Evolutionary conservation across 2,113 vertebrate species (phyloP), one percentile per base, ranked within the genome.

Genomic region (Pseudolaguvia tuberculata): DNA sequence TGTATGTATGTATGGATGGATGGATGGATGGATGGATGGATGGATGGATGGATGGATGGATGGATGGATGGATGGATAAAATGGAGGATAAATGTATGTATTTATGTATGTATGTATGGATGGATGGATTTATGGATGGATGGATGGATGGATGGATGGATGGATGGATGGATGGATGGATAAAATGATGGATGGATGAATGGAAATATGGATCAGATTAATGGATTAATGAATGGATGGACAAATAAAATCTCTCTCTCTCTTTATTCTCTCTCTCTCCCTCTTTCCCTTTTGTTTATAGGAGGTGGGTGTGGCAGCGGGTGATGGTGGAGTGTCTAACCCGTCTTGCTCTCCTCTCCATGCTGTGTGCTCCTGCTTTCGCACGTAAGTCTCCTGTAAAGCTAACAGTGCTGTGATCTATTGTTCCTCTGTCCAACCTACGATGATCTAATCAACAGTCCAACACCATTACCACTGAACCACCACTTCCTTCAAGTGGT

Each of bases 351-450:
- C 47, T 81, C 73, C 45, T 78, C 14, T 3, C 21, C 21, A 25
- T 65, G 61, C 62, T 81, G 52, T 76, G 68, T 55, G 21, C 61
- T 55, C 80, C 80, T 51, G 72, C 80, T 29, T 53, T 78, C 12
- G 39, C 80, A 29, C 80, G 80, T 81, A 75, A 78, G 80, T 62
- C 61, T 58, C 71, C 68, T 27, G 57, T 35, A 2, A 48, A 57
- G 23, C 23, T 3, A 17, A 48, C 12, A 1, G 4, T 25, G 18
- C 17, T 48, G 6, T 4, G 2, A 3, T 35, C 3, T 35, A 6
- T 35, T 35, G 6, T 35, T 4, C 31, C 31, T 35, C 31, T 6
- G 6, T 35, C 31, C 3, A 35, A 35, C 31, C 31, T 35, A 35
- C 31, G 31, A 35, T 35, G 3, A 4, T 35, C 31, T 6, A 6